Evolutionary conservation across 2,888 invertebrate species (phyloP), one percentile per base, ranked within the genome.

Genomic region (Agonum fuliginosum): DNA sequence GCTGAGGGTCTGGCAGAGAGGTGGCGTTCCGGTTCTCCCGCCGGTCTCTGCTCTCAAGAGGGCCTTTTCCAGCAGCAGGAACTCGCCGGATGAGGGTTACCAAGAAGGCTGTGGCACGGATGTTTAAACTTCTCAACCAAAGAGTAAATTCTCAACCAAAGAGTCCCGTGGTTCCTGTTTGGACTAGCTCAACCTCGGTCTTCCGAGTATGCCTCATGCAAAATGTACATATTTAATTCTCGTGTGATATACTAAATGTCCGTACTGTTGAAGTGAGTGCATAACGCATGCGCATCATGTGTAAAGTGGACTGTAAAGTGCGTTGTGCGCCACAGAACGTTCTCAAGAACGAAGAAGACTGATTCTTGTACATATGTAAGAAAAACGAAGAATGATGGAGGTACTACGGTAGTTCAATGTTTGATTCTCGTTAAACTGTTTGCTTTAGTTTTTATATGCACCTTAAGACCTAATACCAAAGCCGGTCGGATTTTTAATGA

Each of bases 41-140:
- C 96, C 95, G 19, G 95, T 95, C 48, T 93, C 94, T 78, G 94
- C 95, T 80, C 90, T 95, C 81, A 96, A 96, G 87, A 92, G 95
- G 80, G 95, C 94, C 78, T 91, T 95, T 80, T 93, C 93, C 82
- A 94, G 93, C 86, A 94, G 92, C 83, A 92, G 96, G 84, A 95
- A 95, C 86, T 94, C 96, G 20, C 94, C 95, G 46, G 97, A 97
- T 84, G 96, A 97, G 87, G 95, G 95, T 79, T 96, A 96, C 86
- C 96, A 96, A 87, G 96, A 96, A 88, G 96, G 96, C 83, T 95
- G 95, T 87, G 96, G 96, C 81, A 96, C 96, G 81, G 96, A 96
- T 87, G 96, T 96, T 86, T 96, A 94, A 90, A 85, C 24, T 48
- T 51, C n/a, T 30, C 2, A 12, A 46, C 3, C 12, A 3, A 1